phyloP scores from a whole-genome alignment of 2,888 invertebrate species.

The Acleris literana region DNA sequence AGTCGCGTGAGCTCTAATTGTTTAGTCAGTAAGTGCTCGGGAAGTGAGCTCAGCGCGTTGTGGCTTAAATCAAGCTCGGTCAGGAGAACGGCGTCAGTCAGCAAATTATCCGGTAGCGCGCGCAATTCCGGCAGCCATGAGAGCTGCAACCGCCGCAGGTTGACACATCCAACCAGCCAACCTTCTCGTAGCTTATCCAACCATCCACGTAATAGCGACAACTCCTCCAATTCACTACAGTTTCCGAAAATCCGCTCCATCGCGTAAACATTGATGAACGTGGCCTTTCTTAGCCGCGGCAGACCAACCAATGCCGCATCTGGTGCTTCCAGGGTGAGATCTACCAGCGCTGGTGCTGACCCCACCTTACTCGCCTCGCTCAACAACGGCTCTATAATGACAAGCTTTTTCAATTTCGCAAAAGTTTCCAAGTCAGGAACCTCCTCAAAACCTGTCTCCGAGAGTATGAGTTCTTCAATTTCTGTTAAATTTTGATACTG shows the following conservation, averaged over 20 bases:
- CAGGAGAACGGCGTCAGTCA: not conserved
- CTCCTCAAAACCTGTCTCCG: slow-evolving; percentile 6
- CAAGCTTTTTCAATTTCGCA: not conserved
- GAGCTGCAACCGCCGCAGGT: not conserved
- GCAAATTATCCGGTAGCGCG: not conserved
- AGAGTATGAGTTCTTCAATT: slow-evolving; percentile 3
- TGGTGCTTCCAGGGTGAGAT: slow-evolving; percentile 12
- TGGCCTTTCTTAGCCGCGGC: not conserved
- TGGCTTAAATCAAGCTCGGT: not conserved
- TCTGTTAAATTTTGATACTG: not conserved
- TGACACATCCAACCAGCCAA: slow-evolving; percentile 13
- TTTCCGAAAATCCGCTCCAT: slow-evolving; percentile 16
- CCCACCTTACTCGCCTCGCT: not conserved
- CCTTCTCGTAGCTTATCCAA: slow-evolving; percentile 1
- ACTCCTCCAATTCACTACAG: slow-evolving; percentile 7
- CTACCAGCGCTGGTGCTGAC: not conserved
- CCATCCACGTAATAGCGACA: slow-evolving; percentile 1
- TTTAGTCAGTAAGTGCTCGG: not conserved
- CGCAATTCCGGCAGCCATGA: not conserved
- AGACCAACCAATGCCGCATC: slow-evolving; percentile 4
- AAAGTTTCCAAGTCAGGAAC: slow-evolving; percentile 7
- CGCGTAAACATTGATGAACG: slow-evolving; percentile 10
- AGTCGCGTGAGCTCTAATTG: not conserved
- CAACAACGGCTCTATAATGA: slow-evolving; percentile 4
- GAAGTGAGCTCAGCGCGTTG: not conserved